These are phyloP conservation scores for Aldrovandia affinis DNA, from an alignment of 2,797 vertebrate genomes.

Conservation along the genomic window DNA sequence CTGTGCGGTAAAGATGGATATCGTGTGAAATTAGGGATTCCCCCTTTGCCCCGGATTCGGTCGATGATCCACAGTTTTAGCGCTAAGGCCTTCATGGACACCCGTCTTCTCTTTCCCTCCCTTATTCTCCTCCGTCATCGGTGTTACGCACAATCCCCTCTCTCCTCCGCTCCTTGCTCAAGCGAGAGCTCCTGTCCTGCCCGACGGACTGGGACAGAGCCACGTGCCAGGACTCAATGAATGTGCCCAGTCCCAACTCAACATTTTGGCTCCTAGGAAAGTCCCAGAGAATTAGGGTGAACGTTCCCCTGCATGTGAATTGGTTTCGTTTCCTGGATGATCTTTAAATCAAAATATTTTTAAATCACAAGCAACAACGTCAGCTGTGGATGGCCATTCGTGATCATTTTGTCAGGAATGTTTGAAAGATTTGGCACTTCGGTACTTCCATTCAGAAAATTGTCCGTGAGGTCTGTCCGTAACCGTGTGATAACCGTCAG, in stretches of 20 bases:
- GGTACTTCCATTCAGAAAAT: background rate
- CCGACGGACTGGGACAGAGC: background rate
- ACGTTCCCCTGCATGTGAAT: background rate
- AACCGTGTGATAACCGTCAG: background rate
- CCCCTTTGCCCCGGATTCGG: background rate
- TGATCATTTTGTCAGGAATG: background rate
- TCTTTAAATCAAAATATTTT: background rate
- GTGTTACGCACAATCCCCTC: background rate
- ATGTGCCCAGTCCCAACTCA: background rate
- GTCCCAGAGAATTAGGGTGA: background rate
- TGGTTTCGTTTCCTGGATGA: background rate
- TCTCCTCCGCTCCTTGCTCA: background rate
- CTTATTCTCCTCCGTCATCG: background rate
- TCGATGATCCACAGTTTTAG: constrained; percentile 16
- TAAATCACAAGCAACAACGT: background rate
- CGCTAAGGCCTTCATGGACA: background rate
- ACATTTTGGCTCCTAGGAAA: background rate
- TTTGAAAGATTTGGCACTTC: background rate
- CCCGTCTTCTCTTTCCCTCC: constrained; percentile 7
- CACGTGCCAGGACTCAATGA: background rate
- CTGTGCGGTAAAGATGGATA: constrained; percentile 51
- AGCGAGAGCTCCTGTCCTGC: background rate
- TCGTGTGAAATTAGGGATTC: constrained; percentile 39
- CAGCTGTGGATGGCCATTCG: background rate
- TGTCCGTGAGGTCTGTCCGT: no score